phyloP scores from a whole-genome alignment of 2,797 vertebrate species.

The Pipistrellus kuhlii region DNA sequence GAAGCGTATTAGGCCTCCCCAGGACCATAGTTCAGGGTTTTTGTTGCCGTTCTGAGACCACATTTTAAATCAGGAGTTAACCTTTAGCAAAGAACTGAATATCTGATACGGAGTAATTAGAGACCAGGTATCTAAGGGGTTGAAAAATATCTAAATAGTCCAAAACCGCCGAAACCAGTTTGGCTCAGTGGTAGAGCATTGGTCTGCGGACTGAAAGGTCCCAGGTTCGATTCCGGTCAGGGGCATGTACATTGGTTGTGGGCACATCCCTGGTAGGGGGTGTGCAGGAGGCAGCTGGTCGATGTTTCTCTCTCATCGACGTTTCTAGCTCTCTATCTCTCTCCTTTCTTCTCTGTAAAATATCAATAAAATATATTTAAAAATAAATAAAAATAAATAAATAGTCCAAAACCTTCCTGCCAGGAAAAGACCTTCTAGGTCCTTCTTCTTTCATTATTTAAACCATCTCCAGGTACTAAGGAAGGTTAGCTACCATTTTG shows the following conservation, averaged over 20 bases:
- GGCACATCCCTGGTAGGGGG: too few relatives aligned
- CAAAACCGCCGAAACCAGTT: too few relatives aligned
- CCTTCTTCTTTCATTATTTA: slow-evolving; percentile 16
- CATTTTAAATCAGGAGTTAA: not conserved
- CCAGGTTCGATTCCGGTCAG: too few relatives aligned
- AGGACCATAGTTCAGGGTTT: not conserved
- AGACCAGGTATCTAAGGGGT: not conserved
- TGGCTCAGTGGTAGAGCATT: too few relatives aligned
- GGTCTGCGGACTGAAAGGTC: too few relatives aligned
- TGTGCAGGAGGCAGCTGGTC: too few relatives aligned
- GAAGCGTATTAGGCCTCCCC: not conserved
- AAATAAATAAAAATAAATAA: not conserved
- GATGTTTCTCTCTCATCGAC: too few relatives aligned
- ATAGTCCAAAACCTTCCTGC: not conserved
- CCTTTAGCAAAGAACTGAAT: not conserved
- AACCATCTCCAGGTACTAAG: not conserved
- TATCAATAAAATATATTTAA: too few relatives aligned
- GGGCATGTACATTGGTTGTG: too few relatives aligned
- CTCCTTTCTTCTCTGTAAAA: too few relatives aligned
- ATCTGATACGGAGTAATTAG: not conserved
- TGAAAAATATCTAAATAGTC: not conserved
- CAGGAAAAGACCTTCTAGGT: not conserved
- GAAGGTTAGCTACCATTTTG: not conserved
- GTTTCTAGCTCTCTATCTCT: too few relatives aligned
- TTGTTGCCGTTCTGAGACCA: not conserved